Base-by-base conservation (phyloP, 2,797 vertebrate species). In the Muscicapa comitata region DNA sequence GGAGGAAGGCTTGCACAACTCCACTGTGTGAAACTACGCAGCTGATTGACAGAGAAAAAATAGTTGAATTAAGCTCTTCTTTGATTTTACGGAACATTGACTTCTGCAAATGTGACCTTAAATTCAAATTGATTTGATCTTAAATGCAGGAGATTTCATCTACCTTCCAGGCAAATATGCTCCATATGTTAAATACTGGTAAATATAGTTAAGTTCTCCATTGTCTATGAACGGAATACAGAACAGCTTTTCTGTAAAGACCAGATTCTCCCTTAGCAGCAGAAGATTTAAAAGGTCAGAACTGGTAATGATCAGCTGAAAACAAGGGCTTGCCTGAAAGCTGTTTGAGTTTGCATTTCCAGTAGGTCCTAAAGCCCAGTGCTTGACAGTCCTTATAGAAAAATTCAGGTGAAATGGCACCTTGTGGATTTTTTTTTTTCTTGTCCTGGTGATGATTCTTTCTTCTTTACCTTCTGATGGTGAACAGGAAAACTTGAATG, bases 111-210 rank as follows among this genome's bases (percentile, higher is more conserved):
- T 94, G 81, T 93, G 93, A 96, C 93, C 92, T 96, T 95, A 97
- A 97, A 96, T 96, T 97, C 91, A 92, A 92, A 97, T 94, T 95
- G 94, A 97, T 96, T 93, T 94, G 90, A 93, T 95, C 94, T 96
- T 96, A 96, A 97, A 96, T 95, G 87, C 66, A 83, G 70, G 89
- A 94, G 91, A 96, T 96, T 95, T 94, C 88, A 94, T 89, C 85
- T 95, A 93, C 94, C 91, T 95, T 97, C 89, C 91, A 96, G 96
- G 92, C 91, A 96, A 95, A 96, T 96, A 96, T 95, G 87, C 84
- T 93, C 73, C 92, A 81, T 96, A 95, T 95, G 94, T 94, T 97
- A 96, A 97, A 95, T 91, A 96, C 89, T 82, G 88, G 92, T 96
- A 96, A 97, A 97, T 94, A 96, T 91, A 96, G 86, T 75, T 94